Conservation (phyloP, 2,888 invertebrate genomes). For the Tricholauxania praeusta region DNA sequence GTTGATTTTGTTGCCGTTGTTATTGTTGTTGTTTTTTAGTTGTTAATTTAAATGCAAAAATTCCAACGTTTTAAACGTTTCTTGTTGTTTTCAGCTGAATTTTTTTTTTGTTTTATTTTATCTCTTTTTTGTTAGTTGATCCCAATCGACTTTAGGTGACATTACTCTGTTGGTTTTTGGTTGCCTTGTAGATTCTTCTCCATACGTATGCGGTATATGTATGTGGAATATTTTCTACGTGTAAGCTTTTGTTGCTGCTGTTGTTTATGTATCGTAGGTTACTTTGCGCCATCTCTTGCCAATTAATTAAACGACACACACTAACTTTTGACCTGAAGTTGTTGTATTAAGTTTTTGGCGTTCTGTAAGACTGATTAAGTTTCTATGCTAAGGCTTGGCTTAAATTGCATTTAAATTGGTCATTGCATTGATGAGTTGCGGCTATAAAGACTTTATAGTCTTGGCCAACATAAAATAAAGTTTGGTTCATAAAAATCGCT, state of each 20-base stretch:
- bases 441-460: too few relatives aligned
- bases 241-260: conserved; percentile 1
- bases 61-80: conserved; percentile 24
- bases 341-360: too few relatives aligned
- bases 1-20: conserved; percentile 9
- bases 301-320: conserved; percentile 35
- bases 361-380: too few relatives aligned
- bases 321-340: conserved; percentile 1
- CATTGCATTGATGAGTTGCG: too few relatives aligned
- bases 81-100: not conserved
- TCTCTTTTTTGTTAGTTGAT: conserved; percentile 19
- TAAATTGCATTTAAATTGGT: too few relatives aligned
- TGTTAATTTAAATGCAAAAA: conserved; percentile 25
- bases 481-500: too few relatives aligned
- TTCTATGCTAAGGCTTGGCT: too few relatives aligned
- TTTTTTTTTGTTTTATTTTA: not conserved
- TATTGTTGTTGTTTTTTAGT: conserved; percentile 4
- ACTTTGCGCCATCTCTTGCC: conserved; percentile 11
- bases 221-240: not conserved
- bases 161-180: conserved; percentile 5
- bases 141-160: conserved; percentile 30
- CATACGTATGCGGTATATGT: not conserved
- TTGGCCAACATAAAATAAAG: too few relatives aligned
- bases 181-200: conserved; percentile 4
- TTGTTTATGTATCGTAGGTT: conserved; percentile 10